Base-by-base conservation (phyloP, 1,140 invertebrate genomes). In the Philotrypesis tridentata region DNA sequence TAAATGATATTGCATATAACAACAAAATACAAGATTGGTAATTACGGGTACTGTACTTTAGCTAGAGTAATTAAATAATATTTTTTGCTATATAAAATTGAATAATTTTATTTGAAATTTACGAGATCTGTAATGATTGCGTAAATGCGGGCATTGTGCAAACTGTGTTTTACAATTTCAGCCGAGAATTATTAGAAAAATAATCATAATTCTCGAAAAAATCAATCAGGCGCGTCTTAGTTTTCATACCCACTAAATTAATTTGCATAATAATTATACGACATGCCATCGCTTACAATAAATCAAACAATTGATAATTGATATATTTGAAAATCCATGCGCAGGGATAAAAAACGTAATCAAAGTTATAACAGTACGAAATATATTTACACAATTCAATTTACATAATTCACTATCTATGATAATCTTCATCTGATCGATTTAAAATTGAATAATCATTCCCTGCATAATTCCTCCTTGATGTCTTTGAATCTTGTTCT, bases 311-410 rank as follows among this genome's bases (percentile, higher is more conserved):
- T 37, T 37, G 33, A 8, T 37, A 37, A 37, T 37, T 37, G 14
- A 1, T 2, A 11, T 14, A 12, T 43, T 43, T 43, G 40, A 2
- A 43, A 43, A 43, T 43, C 11, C 2, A 11, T n/a, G 40, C 2
- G 12, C 40, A 17, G 40, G 17, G 40, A 14, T 14, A 43, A 17
- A 14, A 17, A 14, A 9, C 1, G 2, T 0, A 2, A 4, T 43
- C 14, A 43, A 43, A 17, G 0, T 43, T 43, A 14, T 43, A 43
- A 43, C 7, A 14, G 23, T 63, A 77, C 27, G 8, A 63, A 77
- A 77, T 77, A 63, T 75, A 75, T 75, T 75, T 60, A 75, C 43
- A 55, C 27, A 40, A 72, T 72, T 5, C 0, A 7, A 40, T 43
- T 23, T 72, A 72, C 21, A 37, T 23, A 72, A 23, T 68, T 23